phyloP scores from a whole-genome alignment of 2,888 invertebrate species.

The Cerastoderma edule region DNA sequence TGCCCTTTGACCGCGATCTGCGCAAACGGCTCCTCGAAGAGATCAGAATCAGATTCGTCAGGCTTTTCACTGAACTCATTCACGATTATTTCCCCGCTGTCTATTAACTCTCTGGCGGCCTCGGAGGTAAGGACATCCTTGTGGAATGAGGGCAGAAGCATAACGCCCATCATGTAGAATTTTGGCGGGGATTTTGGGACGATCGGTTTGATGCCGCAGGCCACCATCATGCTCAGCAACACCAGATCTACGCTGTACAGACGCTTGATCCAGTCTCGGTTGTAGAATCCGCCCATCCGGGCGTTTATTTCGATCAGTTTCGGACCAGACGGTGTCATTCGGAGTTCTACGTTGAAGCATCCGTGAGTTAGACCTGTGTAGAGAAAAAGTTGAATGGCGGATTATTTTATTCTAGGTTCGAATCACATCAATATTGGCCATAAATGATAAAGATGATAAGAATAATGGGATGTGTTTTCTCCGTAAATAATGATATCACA shows the following conservation, averaged over 20 bases:
- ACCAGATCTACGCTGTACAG: conserved; percentile 60
- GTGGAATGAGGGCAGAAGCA: conserved; percentile 62
- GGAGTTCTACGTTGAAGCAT: conserved; percentile 67
- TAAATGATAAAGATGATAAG: background rate
- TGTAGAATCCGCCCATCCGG: conserved; percentile 69
- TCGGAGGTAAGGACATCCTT: conserved; percentile 30
- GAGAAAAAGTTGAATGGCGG: no score
- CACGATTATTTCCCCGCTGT: conserved; percentile 28
- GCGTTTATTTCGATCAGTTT: conserved; percentile 71
- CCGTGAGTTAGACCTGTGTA: conserved; percentile 61
- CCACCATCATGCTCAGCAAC: conserved; percentile 37
- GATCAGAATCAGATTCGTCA: background rate
- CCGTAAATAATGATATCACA: background rate
- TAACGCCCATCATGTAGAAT: conserved; percentile 55
- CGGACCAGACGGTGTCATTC: conserved; percentile 67
- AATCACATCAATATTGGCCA: no score
- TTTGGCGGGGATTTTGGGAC: conserved; percentile 35
- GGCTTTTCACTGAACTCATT: conserved; percentile 26
- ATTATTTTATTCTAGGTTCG: no score
- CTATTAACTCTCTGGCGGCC: conserved; percentile 16
- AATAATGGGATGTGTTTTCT: background rate
- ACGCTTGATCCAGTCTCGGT: conserved; percentile 64
- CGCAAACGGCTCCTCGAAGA: conserved; percentile 47
- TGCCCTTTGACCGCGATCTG: conserved; percentile 40
- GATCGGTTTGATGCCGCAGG: conserved; percentile 53